Evolutionary conservation across 2,113 vertebrate genomes (phyloP).

Genomic region (Lampris incognitus): DNA sequence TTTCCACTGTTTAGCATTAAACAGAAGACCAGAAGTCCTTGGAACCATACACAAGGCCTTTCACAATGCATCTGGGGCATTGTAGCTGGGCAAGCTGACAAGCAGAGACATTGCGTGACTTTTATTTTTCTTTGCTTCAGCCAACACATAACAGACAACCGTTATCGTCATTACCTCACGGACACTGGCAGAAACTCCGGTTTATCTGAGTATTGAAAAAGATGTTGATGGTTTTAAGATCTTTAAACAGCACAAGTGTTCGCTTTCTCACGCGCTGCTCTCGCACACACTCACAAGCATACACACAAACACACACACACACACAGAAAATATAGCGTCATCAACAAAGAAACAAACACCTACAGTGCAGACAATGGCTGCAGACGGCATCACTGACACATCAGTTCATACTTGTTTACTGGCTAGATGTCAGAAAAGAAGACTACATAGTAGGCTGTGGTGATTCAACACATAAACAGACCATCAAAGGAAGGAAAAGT

Average conservation of each 20-base stretch:
- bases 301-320: neutral
- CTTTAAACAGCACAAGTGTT: constrained; percentile 12
- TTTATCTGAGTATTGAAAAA: constrained; percentile 78
- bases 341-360: neutral
- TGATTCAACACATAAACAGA: neutral
- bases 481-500: neutral
- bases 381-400: no score
- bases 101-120: constrained; percentile 64
- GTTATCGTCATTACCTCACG: constrained; percentile 70
- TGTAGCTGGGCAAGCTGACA: constrained; percentile 63
- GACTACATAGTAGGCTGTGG: no score
- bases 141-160: constrained; percentile 52
- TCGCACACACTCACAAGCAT: neutral
- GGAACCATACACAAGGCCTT: constrained; percentile 60
- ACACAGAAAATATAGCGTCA: neutral
- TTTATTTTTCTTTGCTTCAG: constrained; percentile 38
- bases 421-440: no score
- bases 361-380: no score
- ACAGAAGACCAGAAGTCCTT: constrained; percentile 55
- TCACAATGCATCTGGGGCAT: constrained; percentile 67
- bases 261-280: neutral
- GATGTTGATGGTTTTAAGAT: constrained; percentile 62
- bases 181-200: constrained; percentile 73
- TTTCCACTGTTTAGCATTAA: constrained; percentile 52
- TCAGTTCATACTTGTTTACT: no score